Conservation (phyloP, 2,113 vertebrate species). For the Pelecanus crispus region DNA sequence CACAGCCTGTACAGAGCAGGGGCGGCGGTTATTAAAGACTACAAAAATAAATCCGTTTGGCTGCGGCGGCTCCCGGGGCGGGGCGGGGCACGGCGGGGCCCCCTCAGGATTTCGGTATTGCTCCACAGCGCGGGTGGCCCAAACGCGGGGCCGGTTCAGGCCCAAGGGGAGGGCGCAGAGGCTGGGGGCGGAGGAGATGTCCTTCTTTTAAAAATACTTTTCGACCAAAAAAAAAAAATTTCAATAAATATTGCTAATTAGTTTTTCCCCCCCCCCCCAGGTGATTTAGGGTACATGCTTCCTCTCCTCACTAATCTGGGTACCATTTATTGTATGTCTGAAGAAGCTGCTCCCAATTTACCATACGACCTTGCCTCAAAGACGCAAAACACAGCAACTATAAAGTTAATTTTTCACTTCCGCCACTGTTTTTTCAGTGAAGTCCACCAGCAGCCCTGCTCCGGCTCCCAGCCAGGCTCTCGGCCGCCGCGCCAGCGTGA, state of each 20-base stretch:
- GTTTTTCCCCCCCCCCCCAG: too few relatives aligned
- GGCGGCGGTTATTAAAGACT: constrained; percentile 64
- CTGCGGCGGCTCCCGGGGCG: too few relatives aligned
- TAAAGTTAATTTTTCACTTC: background rate
- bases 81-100: too few relatives aligned
- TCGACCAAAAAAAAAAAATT: rapidly evolving
- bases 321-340: too few relatives aligned
- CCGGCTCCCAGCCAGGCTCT: background rate
- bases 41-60: constrained; percentile 61
- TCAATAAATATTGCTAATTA: background rate
- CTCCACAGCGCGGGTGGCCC: too few relatives aligned
- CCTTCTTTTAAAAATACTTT: background rate
- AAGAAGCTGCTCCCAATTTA: background rate
- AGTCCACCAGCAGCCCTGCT: background rate
- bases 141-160: too few relatives aligned
- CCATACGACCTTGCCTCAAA: rapidly evolving
- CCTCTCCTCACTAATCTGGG: rapidly evolving
- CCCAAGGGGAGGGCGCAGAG: too few relatives aligned
- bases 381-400: too few relatives aligned
- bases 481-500: rapidly evolving
- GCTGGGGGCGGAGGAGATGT: too few relatives aligned
- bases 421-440: too few relatives aligned
- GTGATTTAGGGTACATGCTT: background rate
- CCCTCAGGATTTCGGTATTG: too few relatives aligned
- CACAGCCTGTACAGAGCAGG: background rate